These are phyloP conservation scores for Muntiacus muntjak DNA, from an alignment of 2,113 vertebrate genomes.

Conservation along the genomic window DNA sequence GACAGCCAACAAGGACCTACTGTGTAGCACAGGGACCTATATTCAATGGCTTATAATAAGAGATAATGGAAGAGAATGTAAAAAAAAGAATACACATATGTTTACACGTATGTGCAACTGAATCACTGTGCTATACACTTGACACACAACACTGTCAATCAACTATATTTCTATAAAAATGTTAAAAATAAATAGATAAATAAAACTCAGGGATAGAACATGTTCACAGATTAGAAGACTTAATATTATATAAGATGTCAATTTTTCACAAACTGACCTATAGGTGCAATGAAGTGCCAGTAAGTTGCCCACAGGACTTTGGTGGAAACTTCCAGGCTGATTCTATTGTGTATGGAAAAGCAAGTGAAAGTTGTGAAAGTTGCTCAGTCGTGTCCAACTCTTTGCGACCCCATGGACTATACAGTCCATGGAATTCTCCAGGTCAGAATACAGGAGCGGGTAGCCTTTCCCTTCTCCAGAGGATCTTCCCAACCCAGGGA, in stretches of 20 bases:
- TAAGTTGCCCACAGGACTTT: neutral
- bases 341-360: neutral
- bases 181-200: neutral
- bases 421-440: neutral
- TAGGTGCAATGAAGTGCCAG: neutral
- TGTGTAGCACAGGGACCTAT: neutral
- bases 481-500: neutral
- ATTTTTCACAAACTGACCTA: neutral
- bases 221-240: neutral
- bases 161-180: neutral
- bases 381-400: neutral
- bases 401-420: neutral
- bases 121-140: neutral
- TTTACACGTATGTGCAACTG: neutral
- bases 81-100: neutral
- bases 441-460: neutral
- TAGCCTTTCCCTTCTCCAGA: neutral
- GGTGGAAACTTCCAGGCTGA: neutral
- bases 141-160: neutral
- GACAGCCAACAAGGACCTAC: neutral
- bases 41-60: neutral
- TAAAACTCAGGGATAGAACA: neutral
- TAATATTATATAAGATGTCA: neutral
- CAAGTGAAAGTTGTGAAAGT: neutral
- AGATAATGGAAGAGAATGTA: neutral